phyloP scores from a whole-genome alignment of 2,113 vertebrate genomes.

The Oceanites oceanicus region DNA sequence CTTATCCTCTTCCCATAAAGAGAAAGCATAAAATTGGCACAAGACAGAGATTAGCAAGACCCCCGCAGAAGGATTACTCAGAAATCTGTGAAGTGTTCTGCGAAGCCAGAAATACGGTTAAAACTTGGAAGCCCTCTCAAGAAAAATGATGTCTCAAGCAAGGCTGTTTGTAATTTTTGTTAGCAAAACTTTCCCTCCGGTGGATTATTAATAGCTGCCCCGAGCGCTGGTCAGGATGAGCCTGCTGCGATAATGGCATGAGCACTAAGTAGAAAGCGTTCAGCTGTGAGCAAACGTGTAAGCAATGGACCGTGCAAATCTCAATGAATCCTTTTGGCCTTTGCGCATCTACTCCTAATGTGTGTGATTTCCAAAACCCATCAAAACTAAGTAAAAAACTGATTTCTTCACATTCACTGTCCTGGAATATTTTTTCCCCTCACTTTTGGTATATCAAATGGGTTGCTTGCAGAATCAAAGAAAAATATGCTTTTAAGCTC shows the following conservation, averaged over 20 bases:
- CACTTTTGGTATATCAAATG: background rate
- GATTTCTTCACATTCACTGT: background rate
- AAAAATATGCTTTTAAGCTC: background rate
- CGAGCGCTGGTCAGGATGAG: background rate
- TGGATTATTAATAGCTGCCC: background rate
- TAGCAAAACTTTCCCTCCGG: background rate
- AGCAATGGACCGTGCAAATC: background rate
- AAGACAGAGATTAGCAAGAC: background rate
- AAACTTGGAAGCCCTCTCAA: background rate
- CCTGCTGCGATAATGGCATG: background rate
- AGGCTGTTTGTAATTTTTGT: background rate
- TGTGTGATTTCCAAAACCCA: background rate
- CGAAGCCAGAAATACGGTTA: background rate
- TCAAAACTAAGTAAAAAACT: background rate
- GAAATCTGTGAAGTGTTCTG: background rate
- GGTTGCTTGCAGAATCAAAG: background rate
- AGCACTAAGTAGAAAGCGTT: background rate
- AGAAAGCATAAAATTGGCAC: background rate
- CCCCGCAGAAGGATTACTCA: background rate
- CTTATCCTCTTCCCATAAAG: background rate
- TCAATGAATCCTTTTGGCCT: background rate
- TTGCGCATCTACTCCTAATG: background rate
- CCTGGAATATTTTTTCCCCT: background rate
- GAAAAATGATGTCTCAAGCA: background rate
- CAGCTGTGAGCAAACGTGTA: background rate